phyloP scores from a whole-genome alignment of 2,113 vertebrate species.

The Lipophrys pholis region DNA sequence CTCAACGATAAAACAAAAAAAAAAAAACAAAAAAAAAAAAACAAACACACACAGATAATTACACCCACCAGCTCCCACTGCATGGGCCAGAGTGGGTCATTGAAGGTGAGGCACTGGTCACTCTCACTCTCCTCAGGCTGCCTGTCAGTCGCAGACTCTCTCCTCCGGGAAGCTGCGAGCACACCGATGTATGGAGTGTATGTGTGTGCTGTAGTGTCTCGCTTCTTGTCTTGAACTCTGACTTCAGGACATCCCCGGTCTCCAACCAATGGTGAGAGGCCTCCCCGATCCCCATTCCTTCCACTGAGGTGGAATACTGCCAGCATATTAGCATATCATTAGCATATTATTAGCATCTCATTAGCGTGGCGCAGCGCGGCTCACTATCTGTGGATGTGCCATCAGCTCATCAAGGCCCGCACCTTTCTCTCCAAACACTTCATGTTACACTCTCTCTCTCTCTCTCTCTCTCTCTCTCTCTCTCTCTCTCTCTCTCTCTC shows the following conservation, averaged over 20 bases:
- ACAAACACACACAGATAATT: constrained; percentile 34
- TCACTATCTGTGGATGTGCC: constrained; percentile 66
- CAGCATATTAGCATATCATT: constrained; percentile 78
- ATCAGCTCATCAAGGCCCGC: constrained; percentile 74
- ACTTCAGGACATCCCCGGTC: constrained; percentile 74
- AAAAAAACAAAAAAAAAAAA: constrained; percentile 37
- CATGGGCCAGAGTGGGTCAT: constrained; percentile 88
- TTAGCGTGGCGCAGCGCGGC: constrained; percentile 69
- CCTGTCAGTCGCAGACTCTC: constrained; percentile 48
- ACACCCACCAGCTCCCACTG: constrained; percentile 85
- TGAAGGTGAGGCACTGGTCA: constrained; percentile 87
- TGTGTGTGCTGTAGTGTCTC: constrained; percentile 22
- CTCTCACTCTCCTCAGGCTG: constrained; percentile 51
- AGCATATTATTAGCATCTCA: constrained; percentile 80
- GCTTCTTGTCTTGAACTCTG: constrained; percentile 64
- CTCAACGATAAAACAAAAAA: constrained; percentile 41
- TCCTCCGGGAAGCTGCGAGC: constrained; percentile 61
- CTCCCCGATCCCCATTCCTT: constrained; percentile 63
- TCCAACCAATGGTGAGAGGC: constrained; percentile 73
- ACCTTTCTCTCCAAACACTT: constrained; percentile 44
- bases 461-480: constrained; percentile 23
- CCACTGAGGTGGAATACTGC: constrained; percentile 74
- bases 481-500: constrained; percentile 3
- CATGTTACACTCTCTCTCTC: constrained; percentile 36
- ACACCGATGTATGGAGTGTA: constrained; percentile 56